These are phyloP conservation scores for Epinephelus awoara DNA, from an alignment of 2,797 vertebrate species.

Conservation along the genomic window DNA sequence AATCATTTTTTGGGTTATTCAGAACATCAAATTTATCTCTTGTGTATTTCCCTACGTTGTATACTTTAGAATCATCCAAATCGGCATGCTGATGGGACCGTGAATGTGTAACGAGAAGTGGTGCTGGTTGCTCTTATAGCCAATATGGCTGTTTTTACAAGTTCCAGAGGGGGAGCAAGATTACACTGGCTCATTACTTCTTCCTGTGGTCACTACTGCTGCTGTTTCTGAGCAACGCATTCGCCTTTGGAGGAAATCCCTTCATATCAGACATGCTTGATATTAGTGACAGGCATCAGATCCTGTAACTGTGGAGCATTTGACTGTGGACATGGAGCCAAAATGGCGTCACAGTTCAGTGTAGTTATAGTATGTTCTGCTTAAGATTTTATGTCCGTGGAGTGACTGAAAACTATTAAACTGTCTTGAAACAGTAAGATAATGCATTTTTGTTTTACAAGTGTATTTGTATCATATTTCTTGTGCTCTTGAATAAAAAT, in stretches of 20 bases:
- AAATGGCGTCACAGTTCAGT: not conserved
- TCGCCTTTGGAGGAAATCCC: not conserved
- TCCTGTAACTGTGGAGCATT: not conserved
- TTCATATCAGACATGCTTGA: not conserved
- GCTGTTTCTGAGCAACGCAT: no score
- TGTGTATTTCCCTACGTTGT: constrained; percentile 12
- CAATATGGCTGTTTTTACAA: not conserved
- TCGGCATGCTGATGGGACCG: not conserved
- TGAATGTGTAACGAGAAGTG: not conserved
- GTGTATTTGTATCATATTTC: not conserved
- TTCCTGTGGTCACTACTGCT: not conserved
- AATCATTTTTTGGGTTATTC: not conserved
- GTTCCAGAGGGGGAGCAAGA: not conserved
- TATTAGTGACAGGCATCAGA: not conserved
- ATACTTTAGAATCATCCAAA: constrained; percentile 15
- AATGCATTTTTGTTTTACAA: not conserved
- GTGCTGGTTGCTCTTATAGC: not conserved
- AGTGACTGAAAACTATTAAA: not conserved
- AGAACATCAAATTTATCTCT: not conserved
- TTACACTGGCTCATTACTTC: not conserved
- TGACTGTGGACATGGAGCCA: not conserved
- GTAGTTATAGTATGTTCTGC: not conserved
- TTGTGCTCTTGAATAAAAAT: constrained; percentile 11
- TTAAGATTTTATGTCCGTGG: not conserved
- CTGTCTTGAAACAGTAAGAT: no score